Conservation (phyloP, 2,113 vertebrate species). For the Macrotus californicus region DNA sequence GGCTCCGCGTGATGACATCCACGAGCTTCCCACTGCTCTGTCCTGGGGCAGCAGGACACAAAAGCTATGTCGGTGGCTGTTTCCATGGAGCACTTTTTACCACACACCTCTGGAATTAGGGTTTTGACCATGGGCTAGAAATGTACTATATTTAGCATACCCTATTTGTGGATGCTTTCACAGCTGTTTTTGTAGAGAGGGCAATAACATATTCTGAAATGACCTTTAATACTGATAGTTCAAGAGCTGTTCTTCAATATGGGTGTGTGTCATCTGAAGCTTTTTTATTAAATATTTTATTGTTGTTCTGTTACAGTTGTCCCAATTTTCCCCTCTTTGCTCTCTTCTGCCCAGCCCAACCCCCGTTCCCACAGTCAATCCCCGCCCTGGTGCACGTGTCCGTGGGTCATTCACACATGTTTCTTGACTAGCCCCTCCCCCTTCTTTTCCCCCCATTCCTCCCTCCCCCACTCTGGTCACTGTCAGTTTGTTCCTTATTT, state of each 20-base stretch:
- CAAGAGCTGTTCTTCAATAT: constrained; percentile 77
- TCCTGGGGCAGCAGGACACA: neutral
- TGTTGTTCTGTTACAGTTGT: no score
- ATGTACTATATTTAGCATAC: constrained; percentile 63
- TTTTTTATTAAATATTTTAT: no score
- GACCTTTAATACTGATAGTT: constrained; percentile 81
- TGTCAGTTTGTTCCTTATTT: no score
- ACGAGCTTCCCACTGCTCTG: neutral
- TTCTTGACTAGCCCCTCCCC: no score
- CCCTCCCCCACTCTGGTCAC: no score
- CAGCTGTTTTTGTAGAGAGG: constrained; percentile 71
- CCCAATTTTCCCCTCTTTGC: no score
- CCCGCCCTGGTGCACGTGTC: no score
- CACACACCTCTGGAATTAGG: constrained; percentile 49
- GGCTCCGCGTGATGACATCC: neutral
- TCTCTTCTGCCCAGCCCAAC: no score
- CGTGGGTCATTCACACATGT: no score
- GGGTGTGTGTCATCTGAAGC: constrained; percentile 47
- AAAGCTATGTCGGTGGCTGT: neutral
- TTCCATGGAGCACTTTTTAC: neutral
- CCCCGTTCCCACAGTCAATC: no score
- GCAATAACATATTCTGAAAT: constrained; percentile 78
- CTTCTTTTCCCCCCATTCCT: no score
- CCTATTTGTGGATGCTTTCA: constrained; percentile 70
- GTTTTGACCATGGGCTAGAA: constrained; percentile 34